Base-by-base conservation (phyloP, 2,888 invertebrate species). In the Brenthis hecate region DNA sequence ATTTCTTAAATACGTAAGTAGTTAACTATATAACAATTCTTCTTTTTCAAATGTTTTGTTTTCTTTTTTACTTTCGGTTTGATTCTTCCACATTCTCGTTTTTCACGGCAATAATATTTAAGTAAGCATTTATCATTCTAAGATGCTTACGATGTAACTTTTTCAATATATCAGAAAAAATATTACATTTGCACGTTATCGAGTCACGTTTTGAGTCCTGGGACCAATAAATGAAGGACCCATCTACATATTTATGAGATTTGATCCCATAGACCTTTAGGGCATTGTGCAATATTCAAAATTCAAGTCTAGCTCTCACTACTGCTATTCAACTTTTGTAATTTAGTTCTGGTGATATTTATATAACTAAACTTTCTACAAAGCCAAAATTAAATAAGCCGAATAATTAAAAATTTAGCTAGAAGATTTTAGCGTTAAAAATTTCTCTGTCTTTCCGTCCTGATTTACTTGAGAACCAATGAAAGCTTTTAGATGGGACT, bases 181-280 rank as follows among this genome's bases (percentile, higher is more conserved):
- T 55, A 65, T 56, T 55, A 57, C 50, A 47, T 56, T 23, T 54
- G 43, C 19, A 50, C 55, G 36, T 62, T 62, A 36, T 67, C 55
- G n/a, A 43, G 66, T 62, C 66, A 67, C 66, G 66, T 67, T 36
- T n/a, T 50, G 56, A 62, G 55, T 56, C 50, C 16, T 63, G 66
- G 58, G 66, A 64, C 47, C 54, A 66, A 63, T 58, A 67, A 57
- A 55, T 23, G 62, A 23, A 57, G 48, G 55, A 19, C 54, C 66
- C 55, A 53, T 16, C 32, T 57, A 32, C 19, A 70, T 66, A 66
- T 63, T 66, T 66, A 70, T 67, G 19, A 50, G 57, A 62, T 66
- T 50, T 66, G n/a, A 56, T 48, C 6, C 14, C 19, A 16, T 48
- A 13, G n/a, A 62, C 50, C 50, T 56, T 56, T 56, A 51, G 56